Evolutionary conservation across 2,888 invertebrate species (phyloP).

Genomic region (Acholoe squamosa): DNA sequence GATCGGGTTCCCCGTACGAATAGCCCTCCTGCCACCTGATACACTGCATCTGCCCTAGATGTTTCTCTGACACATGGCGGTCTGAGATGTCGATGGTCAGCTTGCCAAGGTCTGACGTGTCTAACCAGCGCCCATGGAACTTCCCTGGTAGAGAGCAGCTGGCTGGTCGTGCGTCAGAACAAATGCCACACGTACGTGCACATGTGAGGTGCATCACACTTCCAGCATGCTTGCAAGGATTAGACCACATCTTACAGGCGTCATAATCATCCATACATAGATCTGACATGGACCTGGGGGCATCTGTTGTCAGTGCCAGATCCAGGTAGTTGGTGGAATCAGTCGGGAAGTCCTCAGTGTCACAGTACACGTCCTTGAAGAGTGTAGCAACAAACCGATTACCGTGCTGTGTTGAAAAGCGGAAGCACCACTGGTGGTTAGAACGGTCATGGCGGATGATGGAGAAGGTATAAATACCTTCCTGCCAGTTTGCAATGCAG

Average conservation of each 20-base stretch:
- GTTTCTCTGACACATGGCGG: not conserved
- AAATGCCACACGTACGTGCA: slow-evolving; percentile 63
- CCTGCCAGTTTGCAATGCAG: slow-evolving; percentile 64
- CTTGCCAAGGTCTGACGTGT: slow-evolving; percentile 45
- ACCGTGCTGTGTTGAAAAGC: slow-evolving; percentile 19
- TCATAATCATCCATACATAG: slow-evolving; percentile 66
- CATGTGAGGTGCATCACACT: slow-evolving; percentile 64
- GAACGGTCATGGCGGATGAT: slow-evolving; percentile 60
- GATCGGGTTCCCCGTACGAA: slow-evolving; percentile 54
- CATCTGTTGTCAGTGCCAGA: slow-evolving; percentile 53
- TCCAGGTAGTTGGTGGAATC: slow-evolving; percentile 60
- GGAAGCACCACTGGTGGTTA: slow-evolving; percentile 64
- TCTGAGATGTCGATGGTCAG: slow-evolving; percentile 41
- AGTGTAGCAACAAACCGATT: slow-evolving; percentile 41
- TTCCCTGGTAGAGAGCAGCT: slow-evolving; percentile 59
- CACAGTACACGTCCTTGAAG: slow-evolving; percentile 58
- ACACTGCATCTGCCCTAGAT: slow-evolving; percentile 28
- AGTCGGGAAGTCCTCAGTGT: slow-evolving; percentile 36
- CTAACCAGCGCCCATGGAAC: slow-evolving; percentile 63
- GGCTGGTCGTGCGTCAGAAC: slow-evolving; percentile 52
- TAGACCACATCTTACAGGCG: slow-evolving; percentile 62
- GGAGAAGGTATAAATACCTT: slow-evolving; percentile 46
- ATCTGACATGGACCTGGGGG: slow-evolving; percentile 42
- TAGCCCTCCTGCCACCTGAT: slow-evolving; percentile 55
- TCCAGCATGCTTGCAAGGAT: slow-evolving; percentile 63